These are phyloP conservation scores for Nanger granti DNA, from an alignment of 2,113 vertebrate genomes.

Conservation along the genomic window DNA sequence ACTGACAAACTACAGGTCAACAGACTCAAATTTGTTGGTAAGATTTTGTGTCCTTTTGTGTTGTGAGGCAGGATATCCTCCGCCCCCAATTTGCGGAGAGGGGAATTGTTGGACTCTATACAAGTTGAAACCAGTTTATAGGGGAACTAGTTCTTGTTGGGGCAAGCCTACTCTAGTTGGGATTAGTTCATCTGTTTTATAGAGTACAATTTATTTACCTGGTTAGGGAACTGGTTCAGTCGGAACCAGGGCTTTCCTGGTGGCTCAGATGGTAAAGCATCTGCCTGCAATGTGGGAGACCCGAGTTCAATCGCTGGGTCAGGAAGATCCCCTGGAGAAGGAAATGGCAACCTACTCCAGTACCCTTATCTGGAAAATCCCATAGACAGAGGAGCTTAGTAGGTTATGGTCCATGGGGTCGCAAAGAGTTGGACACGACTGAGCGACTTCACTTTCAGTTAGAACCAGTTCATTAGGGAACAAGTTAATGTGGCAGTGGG, in stretches of 20 bases:
- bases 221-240: neutral
- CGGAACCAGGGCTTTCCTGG: neutral
- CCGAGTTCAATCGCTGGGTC: fast-evolving
- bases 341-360: too few species aligned
- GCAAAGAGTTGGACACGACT: fast-evolving
- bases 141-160: neutral
- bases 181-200: neutral
- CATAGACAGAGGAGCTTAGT: neutral
- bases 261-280: too few species aligned
- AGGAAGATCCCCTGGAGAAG: too few species aligned
- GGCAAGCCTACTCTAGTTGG: neutral
- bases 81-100: fast-evolving
- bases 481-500: neutral
- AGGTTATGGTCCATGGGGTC: neutral
- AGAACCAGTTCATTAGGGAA: neutral
- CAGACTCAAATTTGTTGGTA: neutral
- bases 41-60: neutral
- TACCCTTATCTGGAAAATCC: too few species aligned
- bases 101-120: neutral
- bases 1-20: neutral
- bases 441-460: neutral
- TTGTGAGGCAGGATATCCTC: neutral
- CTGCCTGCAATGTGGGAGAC: too few species aligned
- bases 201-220: neutral
- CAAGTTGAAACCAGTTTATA: neutral